phyloP scores from a whole-genome alignment of 1,140 invertebrate species.

The Lepidurus apus region DNA sequence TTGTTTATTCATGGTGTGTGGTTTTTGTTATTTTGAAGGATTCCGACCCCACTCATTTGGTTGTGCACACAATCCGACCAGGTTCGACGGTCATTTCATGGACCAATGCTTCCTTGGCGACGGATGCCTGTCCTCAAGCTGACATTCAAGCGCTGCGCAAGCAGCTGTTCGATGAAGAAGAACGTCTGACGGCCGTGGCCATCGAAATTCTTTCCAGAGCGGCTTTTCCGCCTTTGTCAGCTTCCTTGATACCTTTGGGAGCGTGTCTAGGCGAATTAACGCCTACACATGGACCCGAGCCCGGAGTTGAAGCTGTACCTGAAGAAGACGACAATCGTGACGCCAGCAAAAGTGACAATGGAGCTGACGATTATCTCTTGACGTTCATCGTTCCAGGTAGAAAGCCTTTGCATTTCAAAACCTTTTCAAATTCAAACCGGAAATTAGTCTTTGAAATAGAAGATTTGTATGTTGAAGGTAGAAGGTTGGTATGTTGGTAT shows the following conservation, averaged over 20 bases:
- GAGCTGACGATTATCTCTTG: conserved; percentile 73
- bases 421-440: too few species aligned
- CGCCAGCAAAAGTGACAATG: conserved; percentile 46
- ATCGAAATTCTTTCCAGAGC: conserved; percentile 58
- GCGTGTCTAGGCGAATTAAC: conserved; percentile 60
- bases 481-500: too few species aligned
- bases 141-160: conserved; percentile 64
- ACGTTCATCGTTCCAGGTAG: conserved; percentile 72
- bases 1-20: neutral
- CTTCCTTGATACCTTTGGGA: conserved; percentile 62
- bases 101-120: conserved; percentile 65
- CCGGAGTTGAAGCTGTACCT: conserved; percentile 30
- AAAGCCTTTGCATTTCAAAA: neutral
- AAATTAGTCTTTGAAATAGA: too few species aligned
- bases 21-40: neutral
- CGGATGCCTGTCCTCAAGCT: conserved; percentile 64
- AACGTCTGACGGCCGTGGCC: conserved; percentile 56
- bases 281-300: conserved; percentile 47
- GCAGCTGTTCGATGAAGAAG: conserved; percentile 52
- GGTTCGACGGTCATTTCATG: conserved; percentile 60
- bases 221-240: conserved; percentile 69
- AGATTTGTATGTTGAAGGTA: too few species aligned
- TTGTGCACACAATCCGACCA: conserved; percentile 44
- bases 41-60: neutral
- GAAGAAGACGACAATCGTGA: conserved; percentile 40